Evolutionary conservation across 2,113 vertebrate species (phyloP).

Genomic region (Gadus chalcogrammus): DNA sequence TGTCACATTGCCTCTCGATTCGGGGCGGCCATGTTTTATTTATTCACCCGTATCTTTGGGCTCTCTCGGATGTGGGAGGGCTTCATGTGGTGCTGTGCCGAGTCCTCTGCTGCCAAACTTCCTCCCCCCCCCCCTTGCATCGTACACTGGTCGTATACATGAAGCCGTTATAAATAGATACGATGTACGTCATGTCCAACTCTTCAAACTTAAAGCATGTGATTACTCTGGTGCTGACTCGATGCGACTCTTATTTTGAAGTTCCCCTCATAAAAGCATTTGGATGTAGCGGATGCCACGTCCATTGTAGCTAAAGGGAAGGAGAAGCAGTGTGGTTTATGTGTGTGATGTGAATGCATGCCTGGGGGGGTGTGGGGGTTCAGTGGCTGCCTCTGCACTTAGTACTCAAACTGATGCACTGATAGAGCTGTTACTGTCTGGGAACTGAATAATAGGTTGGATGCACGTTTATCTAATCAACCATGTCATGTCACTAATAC

Average conservation of each 20-base stretch:
- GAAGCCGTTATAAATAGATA: neutral
- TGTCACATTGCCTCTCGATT: conserved; percentile 49
- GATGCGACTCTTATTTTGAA: too few relatives aligned
- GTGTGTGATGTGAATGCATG: too few relatives aligned
- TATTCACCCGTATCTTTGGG: conserved; percentile 58
- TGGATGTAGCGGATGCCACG: too few relatives aligned
- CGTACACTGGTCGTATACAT: neutral
- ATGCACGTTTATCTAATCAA: conserved; percentile 30
- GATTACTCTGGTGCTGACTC: too few relatives aligned
- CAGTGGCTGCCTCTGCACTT: neutral
- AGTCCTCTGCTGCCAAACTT: conserved; percentile 25
- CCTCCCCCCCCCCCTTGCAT: neutral
- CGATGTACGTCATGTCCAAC: too few relatives aligned
- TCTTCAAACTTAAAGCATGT: too few relatives aligned
- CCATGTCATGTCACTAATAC: conserved; percentile 25
- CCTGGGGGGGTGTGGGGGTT: too few relatives aligned
- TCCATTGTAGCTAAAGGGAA: too few relatives aligned
- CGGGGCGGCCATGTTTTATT: conserved; percentile 67
- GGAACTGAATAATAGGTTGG: conserved; percentile 12
- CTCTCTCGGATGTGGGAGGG: conserved; percentile 52
- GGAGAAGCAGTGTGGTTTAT: too few relatives aligned
- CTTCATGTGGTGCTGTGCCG: conserved; percentile 59
- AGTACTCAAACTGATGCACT: neutral
- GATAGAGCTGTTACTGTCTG: conserved; percentile 25
- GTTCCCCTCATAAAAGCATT: too few relatives aligned